Conservation (phyloP, 53 echinoderm and acorn worm species). For the Mesocentrotus franciscanus region DNA sequence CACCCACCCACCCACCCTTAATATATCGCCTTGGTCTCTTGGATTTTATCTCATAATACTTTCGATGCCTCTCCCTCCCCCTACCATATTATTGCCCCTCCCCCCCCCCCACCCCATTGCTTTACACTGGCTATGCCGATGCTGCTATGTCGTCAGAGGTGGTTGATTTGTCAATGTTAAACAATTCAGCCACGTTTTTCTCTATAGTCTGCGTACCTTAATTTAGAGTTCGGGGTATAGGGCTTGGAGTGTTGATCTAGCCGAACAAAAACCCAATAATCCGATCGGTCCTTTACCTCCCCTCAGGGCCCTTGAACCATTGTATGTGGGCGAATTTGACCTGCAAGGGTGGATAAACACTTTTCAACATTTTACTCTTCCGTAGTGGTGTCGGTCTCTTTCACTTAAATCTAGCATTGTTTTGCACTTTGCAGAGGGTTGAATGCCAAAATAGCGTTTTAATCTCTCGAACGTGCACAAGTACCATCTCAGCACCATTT, state of each 20-base stretch:
- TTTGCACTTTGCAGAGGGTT: not conserved
- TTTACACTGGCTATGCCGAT: too few relatives aligned
- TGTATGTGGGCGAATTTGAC: not conserved
- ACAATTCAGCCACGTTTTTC: not conserved
- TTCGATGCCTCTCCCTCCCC: too few relatives aligned
- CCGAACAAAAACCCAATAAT: not conserved
- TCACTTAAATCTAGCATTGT: not conserved
- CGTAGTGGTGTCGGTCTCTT: not conserved
- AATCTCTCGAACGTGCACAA: not conserved
- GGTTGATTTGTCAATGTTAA: not conserved
- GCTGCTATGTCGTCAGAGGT: not conserved
- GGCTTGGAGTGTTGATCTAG: conserved; percentile 1
- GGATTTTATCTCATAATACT: too few relatives aligned
- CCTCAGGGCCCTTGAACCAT: not conserved
- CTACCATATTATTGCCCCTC: too few relatives aligned
- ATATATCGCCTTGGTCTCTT: too few relatives aligned
- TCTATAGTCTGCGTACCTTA: not conserved
- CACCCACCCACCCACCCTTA: too few relatives aligned
- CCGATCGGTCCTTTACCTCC: not conserved
- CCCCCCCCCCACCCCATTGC: too few relatives aligned
- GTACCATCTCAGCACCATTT: not conserved
- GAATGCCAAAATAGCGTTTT: not conserved
- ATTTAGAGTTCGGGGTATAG: not conserved
- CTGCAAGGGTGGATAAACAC: not conserved
- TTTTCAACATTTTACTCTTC: not conserved